Evolutionary conservation across 2,113 vertebrate genomes (phyloP), one percentile per base, ranked within the genome.

Genomic region (Istiophorus platypterus): DNA sequence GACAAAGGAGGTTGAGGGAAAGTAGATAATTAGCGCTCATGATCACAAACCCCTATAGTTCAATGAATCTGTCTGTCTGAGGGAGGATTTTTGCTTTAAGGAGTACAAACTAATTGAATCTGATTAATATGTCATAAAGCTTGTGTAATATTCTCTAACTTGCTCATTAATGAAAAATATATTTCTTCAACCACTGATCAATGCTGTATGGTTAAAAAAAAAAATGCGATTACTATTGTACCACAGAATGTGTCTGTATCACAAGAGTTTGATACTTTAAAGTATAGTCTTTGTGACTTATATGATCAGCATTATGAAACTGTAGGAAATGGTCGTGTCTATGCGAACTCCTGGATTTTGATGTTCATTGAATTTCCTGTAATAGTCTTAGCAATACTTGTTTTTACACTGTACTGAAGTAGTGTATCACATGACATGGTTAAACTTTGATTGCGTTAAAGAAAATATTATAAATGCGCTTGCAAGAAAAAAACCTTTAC

Each of bases 101-200:
- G 15, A 20, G 15, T 1, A 39, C 31, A 18, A 9, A 22, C 14
- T 14, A 49, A 37, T 51, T 11, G 18, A 49, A 68, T 51, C 14
- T 49, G 5, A 42, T 34, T 10, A 22, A 54, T 20, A 49, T 42
- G 27, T 72, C 13, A 24, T 24, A 9, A 1, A 12, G 3, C 9
- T 57, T 41, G 65, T 59, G 42, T 29, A 70, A 80, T 37, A 26
- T 61, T 34, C 0, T 37, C 17, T 8, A 11, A 54, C 76, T 65
- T 75, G 63, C 64, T 79, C 31, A 42, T 72, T 34, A 27, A 42
- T 76, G n/a, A 49, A 70, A 68, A 76, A 20, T 0, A 7, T 17
- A 2, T 52, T 68, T 67, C 34, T 31, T 42, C 20, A 54, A 4
- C 2, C 7, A 1, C 5, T 41, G 4, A 49, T 68, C 58, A n/a